These are phyloP conservation scores for Echinometra lucunter DNA, from an alignment of 53 echinoderm and acorn worm species.

Conservation along the genomic window DNA sequence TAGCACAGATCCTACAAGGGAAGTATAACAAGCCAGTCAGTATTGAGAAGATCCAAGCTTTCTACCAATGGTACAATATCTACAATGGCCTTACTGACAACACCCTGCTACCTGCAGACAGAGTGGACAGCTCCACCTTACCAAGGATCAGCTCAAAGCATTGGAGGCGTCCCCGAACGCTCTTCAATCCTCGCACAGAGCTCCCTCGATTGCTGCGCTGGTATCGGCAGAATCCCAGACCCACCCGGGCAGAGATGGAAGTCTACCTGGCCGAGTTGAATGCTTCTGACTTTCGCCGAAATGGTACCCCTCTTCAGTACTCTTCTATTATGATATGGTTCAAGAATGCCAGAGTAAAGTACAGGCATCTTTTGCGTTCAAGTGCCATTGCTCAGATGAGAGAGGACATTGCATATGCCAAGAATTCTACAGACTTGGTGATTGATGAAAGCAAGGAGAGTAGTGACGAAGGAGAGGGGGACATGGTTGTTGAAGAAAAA, in stretches of 20 bases:
- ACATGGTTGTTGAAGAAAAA: constrained; percentile 60
- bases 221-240: constrained; percentile 93
- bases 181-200: constrained; percentile 92
- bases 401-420: constrained; percentile 42
- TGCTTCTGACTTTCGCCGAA: constrained; percentile 84
- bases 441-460: constrained; percentile 45
- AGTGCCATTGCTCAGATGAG: constrained; percentile 67
- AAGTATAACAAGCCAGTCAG: constrained; percentile 87
- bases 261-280: constrained; percentile 94
- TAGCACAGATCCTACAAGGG: constrained; percentile 88
- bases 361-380: constrained; percentile 75
- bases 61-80: constrained; percentile 98
- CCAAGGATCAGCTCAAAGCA: constrained; percentile 77
- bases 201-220: constrained; percentile 89
- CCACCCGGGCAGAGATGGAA: constrained; percentile 89
- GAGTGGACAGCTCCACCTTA: constrained; percentile 77
- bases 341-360: constrained; percentile 98
- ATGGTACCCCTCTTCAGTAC: constrained; percentile 94
- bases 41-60: constrained; percentile 88
- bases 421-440: neutral
- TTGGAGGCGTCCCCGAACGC: constrained; percentile 82
- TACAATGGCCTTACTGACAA: constrained; percentile 93
- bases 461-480: constrained; percentile 30
- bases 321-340: constrained; percentile 99
- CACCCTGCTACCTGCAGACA: constrained; percentile 82